Percentiles rank a stretch among this genome's conserved stretches.
phyloP scores from a whole-genome alignment of 2,888 invertebrate species.

The Melinaea menophilus region DNA sequence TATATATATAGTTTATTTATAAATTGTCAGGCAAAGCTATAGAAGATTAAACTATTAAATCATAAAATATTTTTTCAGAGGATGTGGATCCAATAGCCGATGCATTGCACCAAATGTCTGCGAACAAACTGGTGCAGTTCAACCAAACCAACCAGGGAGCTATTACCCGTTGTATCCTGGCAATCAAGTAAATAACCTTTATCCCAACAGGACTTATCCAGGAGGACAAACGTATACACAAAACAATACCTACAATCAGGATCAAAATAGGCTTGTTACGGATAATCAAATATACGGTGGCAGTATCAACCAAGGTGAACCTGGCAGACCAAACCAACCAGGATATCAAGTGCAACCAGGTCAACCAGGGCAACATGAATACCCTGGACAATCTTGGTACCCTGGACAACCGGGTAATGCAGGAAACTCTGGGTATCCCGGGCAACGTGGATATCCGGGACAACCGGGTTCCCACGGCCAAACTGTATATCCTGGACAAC shows the following conservation, averaged over 20 bases:
- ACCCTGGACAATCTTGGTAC: slow-evolving; percentile 16
- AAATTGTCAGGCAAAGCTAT: neutral
- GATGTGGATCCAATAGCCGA: slow-evolving; percentile 64
- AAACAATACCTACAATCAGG: slow-evolving; percentile 15
- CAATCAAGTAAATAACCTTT: slow-evolving; percentile 27
- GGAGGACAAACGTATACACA: slow-evolving; percentile 5
- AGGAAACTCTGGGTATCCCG: slow-evolving; percentile 14
- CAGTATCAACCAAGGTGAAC: neutral
- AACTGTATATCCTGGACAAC: slow-evolving; percentile 23
- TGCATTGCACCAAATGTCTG: slow-evolving; percentile 60
- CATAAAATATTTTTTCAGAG: slow-evolving; percentile 47
- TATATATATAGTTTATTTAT: no score
- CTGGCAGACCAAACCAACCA: slow-evolving; percentile 12
- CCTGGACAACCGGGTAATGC: slow-evolving; percentile 17
- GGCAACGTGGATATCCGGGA: slow-evolving; percentile 17
- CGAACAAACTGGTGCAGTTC: slow-evolving; percentile 50
- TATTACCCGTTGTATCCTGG: slow-evolving; percentile 29
- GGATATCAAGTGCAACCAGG: slow-evolving; percentile 27
- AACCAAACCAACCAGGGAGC: slow-evolving; percentile 25
- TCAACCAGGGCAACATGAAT: slow-evolving; percentile 16
- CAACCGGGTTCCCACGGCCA: slow-evolving; percentile 15
- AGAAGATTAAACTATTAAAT: neutral
- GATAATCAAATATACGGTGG: slow-evolving; percentile 10
- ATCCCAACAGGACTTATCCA: slow-evolving; percentile 14
- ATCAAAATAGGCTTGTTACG: slow-evolving; percentile 17